Percentiles rank a stretch among this genome's conserved stretches.
These are phyloP conservation scores for Hydropotes inermis DNA, from an alignment of 2,113 vertebrate genomes.

Conservation along the genomic window DNA sequence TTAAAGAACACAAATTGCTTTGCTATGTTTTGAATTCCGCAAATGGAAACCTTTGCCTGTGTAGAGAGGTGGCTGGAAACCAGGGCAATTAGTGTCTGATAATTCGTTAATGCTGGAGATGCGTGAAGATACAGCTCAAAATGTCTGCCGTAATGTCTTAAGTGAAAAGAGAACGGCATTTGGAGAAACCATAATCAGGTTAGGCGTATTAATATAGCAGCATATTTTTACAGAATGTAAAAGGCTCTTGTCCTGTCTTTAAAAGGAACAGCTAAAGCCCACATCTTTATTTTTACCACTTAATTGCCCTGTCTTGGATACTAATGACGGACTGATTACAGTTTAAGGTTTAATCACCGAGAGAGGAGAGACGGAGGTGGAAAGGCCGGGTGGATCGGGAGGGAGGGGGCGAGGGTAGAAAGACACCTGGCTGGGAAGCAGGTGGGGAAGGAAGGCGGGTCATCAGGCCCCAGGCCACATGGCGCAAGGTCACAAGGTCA, in stretches of 20 bases:
- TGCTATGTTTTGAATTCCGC: conserved; percentile 33
- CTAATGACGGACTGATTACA: background rate
- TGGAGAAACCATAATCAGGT: background rate
- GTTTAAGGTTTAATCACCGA: background rate
- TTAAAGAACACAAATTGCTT: conserved; percentile 59
- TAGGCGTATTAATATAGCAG: background rate
- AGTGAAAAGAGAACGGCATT: background rate
- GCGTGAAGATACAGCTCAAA: background rate
- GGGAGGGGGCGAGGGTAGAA: background rate
- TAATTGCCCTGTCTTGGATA: background rate
- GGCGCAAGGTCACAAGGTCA: fast-evolving
- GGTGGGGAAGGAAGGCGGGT: background rate
- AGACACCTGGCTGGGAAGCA: background rate
- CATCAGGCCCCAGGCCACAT: background rate
- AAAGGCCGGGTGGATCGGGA: background rate
- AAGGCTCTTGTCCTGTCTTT: background rate
- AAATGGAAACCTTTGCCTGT: conserved; percentile 41
- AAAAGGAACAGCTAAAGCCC: background rate
- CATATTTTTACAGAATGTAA: background rate
- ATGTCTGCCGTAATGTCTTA: background rate
- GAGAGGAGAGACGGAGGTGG: background rate
- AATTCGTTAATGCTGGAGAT: conserved; percentile 28
- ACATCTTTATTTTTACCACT: background rate
- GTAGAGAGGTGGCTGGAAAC: conserved; percentile 20
- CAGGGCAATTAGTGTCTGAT: conserved; percentile 49